Evolutionary conservation across 2,888 invertebrate genomes (phyloP).

Genomic region (Ochropacha duplaris): DNA sequence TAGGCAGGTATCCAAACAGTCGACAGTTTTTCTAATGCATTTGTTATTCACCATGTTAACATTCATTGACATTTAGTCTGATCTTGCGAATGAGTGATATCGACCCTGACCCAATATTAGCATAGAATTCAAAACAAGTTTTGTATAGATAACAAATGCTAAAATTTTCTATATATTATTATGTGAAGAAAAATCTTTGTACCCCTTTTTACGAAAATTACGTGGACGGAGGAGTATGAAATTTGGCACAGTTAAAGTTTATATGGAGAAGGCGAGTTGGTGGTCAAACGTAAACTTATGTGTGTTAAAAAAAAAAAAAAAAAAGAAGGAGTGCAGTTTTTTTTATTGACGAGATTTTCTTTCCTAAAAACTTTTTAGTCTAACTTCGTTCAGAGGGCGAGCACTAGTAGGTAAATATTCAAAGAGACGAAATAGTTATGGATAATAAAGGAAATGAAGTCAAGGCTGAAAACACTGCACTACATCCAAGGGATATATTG

Average conservation of each 20-base stretch:
- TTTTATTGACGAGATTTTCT: too few relatives aligned
- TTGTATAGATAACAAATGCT: background rate
- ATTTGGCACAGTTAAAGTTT: too few relatives aligned
- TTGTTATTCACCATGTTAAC: background rate
- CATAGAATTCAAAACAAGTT: background rate
- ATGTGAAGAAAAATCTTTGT: background rate
- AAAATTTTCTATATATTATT: background rate
- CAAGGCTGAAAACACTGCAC: conserved; percentile 32
- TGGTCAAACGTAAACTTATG: too few relatives aligned
- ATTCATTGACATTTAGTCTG: background rate
- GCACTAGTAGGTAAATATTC: too few relatives aligned
- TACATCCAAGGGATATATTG: conserved; percentile 24
- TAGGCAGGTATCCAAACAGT: background rate
- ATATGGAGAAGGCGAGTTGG: too few relatives aligned
- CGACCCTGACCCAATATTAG: background rate
- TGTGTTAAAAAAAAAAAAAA: too few relatives aligned
- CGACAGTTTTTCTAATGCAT: background rate
- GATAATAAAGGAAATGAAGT: conserved; percentile 30
- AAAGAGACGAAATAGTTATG: conserved; percentile 11
- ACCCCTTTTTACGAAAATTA: too few relatives aligned
- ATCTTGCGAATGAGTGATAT: background rate
- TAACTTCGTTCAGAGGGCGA: too few relatives aligned
- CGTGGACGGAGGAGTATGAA: too few relatives aligned
- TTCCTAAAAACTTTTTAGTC: too few relatives aligned
- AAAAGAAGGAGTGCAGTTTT: too few relatives aligned